Evolutionary conservation across 2,797 vertebrate genomes (phyloP).

Genomic region (Notolabrus celidotus): DNA sequence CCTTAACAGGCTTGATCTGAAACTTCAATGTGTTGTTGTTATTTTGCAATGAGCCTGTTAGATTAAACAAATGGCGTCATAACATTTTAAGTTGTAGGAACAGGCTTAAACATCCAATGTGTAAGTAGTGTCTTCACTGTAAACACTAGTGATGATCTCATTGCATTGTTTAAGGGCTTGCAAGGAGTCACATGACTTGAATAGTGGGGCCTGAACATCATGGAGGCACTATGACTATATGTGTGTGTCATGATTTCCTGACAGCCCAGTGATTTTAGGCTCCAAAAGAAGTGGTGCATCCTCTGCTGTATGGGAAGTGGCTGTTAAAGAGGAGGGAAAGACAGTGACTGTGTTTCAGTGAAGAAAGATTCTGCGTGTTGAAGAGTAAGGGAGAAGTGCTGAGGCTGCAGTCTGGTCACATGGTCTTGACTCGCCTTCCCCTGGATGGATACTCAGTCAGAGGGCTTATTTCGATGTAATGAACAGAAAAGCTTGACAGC

Average conservation of each 20-base stretch:
- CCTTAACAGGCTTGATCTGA: not conserved
- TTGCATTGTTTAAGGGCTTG: not conserved
- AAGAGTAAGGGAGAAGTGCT: slow-evolving; percentile 64
- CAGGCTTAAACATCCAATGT: not conserved
- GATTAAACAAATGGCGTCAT: not conserved
- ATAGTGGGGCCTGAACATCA: slow-evolving; percentile 21
- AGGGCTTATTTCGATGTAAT: slow-evolving; percentile 30
- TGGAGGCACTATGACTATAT: not conserved
- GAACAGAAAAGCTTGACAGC: not conserved
- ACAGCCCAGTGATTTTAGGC: slow-evolving; percentile 1
- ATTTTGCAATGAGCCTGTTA: not conserved
- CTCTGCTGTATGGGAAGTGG: slow-evolving; percentile 9
- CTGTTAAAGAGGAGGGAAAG: slow-evolving; percentile 16
- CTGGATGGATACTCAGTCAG: slow-evolving; percentile 29
- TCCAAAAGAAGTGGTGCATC: not conserved
- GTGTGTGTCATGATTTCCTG: slow-evolving; percentile 50
- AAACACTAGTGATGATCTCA: slow-evolving; percentile 11
- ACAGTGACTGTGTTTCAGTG: slow-evolving; percentile 17
- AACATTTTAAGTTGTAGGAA: not conserved
- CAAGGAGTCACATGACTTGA: slow-evolving; percentile 55
- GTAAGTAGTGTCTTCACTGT: not conserved
- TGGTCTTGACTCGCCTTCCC: slow-evolving; percentile 46
- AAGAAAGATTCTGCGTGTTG: slow-evolving; percentile 40
- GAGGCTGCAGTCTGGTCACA: slow-evolving; percentile 77
- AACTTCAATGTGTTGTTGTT: not conserved